Conservation (phyloP, 1,140 invertebrate species). For the Drosophila novamexicana region DNA sequence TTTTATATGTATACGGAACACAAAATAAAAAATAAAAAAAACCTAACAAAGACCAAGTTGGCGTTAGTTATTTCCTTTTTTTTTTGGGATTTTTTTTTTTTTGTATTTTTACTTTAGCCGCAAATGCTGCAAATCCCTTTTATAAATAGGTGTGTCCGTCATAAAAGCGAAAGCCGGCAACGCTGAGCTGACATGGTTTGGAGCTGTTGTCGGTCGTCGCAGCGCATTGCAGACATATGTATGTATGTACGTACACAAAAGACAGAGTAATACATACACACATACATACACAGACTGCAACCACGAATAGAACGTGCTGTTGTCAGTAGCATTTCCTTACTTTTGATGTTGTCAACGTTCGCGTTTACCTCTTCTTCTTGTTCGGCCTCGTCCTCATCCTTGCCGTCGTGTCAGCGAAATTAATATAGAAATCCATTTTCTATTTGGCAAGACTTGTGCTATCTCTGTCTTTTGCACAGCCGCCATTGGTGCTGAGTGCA, state of each 20-base stretch:
- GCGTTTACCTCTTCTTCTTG: constrained; percentile 14
- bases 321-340: constrained; percentile 67
- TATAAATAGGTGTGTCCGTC: constrained; percentile 74
- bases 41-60: constrained; percentile 58
- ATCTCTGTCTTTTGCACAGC: constrained; percentile 9
- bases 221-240: constrained; percentile 59
- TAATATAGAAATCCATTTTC: constrained; percentile 81
- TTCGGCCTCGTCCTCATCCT: constrained; percentile 20
- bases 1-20: constrained; percentile 49
- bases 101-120: constrained; percentile 59
- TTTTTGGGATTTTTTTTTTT: constrained; percentile 35
- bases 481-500: constrained; percentile 17
- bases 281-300: constrained; percentile 5
- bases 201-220: constrained; percentile 36
- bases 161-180: constrained; percentile 72
- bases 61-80: constrained; percentile 40
- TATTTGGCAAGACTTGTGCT: constrained; percentile 45
- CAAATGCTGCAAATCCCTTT: constrained; percentile 74
- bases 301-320: constrained; percentile 8
- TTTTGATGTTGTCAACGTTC: constrained; percentile 74
- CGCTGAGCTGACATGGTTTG: constrained; percentile 42
- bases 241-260: constrained; percentile 2
- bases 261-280: background rate
- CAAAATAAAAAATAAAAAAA: constrained; percentile 30
- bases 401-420: constrained; percentile 68